Evolutionary conservation across 2,797 vertebrate species (phyloP).

Genomic region (Eutrigla gurnardus): DNA sequence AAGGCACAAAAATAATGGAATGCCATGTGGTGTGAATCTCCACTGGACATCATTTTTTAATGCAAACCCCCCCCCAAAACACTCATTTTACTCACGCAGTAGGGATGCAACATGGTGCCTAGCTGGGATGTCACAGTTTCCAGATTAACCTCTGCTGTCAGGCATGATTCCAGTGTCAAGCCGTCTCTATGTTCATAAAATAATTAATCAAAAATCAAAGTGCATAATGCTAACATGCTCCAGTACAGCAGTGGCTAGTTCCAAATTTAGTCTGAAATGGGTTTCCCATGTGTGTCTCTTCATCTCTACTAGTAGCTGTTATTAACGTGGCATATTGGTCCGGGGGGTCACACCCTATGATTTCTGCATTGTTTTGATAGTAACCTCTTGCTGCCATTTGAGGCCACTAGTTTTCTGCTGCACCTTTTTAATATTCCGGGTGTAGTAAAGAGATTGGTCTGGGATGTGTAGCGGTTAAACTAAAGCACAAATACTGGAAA

Average conservation of each 20-base stretch:
- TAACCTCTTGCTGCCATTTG: slow-evolving; percentile 14
- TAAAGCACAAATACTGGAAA: background rate
- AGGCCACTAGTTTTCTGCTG: background rate
- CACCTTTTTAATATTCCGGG: background rate
- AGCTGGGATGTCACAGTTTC: slow-evolving; percentile 1
- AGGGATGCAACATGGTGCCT: background rate
- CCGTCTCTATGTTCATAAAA: background rate
- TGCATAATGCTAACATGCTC: background rate
- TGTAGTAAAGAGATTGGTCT: background rate
- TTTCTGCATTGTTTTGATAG: slow-evolving; percentile 21
- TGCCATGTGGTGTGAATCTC: background rate
- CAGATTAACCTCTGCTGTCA: slow-evolving; percentile 24
- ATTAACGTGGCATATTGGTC: slow-evolving; percentile 36
- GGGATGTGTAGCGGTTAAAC: background rate
- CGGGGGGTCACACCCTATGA: slow-evolving; percentile 17
- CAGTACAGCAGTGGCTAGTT: background rate
- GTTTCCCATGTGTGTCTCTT: slow-evolving; percentile 4
- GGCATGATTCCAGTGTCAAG: background rate
- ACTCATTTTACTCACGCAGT: background rate
- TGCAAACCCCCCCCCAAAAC: background rate
- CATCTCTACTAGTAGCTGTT: slow-evolving; percentile 23
- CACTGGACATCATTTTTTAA: background rate
- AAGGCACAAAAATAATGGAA: slow-evolving; percentile 1
- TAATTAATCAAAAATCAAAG: slow-evolving; percentile 5
- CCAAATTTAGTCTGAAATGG: background rate